Base-by-base conservation (phyloP, 2,797 vertebrate species). In the Acanthurus lineatus region DNA sequence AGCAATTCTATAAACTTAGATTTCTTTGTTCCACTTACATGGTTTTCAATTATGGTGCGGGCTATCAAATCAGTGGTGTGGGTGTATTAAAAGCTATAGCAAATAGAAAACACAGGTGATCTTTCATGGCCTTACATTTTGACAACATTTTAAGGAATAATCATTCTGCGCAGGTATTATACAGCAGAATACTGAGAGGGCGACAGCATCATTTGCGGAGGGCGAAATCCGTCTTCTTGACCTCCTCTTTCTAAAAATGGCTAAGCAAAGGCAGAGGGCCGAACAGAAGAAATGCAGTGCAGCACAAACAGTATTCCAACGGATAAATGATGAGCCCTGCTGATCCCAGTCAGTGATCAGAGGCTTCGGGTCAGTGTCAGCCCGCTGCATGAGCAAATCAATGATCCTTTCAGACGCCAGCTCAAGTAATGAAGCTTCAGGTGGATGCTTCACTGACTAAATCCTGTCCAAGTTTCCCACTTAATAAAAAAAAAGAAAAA, bases 311-410 rank as follows among this genome's bases (percentile, higher is more conserved):
- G 73, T 49, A 53, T 74, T 63, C 68, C 81, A 62, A 14, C 0
- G 57, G 81, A 85, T 75, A 74, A 92, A 81, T 80, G 79, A 89
- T 85, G 84, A 82, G 71, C 73, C 62, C 69, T 52, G 75, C 82
- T 81, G 85, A 83, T 86, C 76, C 75, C 81, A 44, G 62, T 40
- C 69, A 76, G 72, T 73, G 77, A 86, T 86, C 85, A 67, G 61
- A 73, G 74, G 77, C 63, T 78, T 81, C 54, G 62, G 86, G 79
- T 87, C 81, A 75, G 81, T 52, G 70, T 88, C 77, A 64, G 69
- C 49, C 74, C 77, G 79, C 86, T 47, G 71, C 66, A 53, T 14
- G 56, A 69, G 51, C 78, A 67, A 76, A 84, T 87, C 86, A 76
- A 84, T 82, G 59, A 81, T 82, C 65, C 71, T 63, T 25, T 73